Evolutionary conservation across 2,888 invertebrate species (phyloP), one percentile per base, ranked within the genome.

Genomic region (Synergus japonicus): DNA sequence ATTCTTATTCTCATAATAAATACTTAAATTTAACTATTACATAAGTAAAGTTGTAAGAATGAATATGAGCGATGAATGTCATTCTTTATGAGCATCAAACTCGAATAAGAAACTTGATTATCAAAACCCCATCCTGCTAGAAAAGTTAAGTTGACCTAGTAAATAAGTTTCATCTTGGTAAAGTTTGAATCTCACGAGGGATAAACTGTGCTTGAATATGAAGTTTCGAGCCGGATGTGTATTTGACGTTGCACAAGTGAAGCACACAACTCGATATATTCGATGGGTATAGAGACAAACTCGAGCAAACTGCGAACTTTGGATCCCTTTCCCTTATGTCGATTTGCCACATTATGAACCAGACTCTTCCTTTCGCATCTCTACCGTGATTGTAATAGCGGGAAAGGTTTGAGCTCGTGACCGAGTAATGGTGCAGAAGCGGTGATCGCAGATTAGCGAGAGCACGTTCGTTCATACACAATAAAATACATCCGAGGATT

Each of bases 371-470:
- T 81, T 81, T 84, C 81, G 83, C 84, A 79, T 83, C 83, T 78
- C 78, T 73, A 82, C 84, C 86, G 85, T 87, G 83, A 85, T 86
- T 87, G 83, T 86, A 87, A 86, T 85, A 86, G 86, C 85, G 83
- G 84, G 85, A 87, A 86, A 88, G 88, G 86, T 86, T 87, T 82
- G 84, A 81, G 80, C 82, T 88, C 89, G 88, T 89, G 89, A 88
- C 84, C 85, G 81, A 82, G 79, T 86, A 87, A 89, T 88, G 86
- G 80, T 83, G 80, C 85, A 83, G 83, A 84, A 84, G 79, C 84
- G 80, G 76, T 82, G 81, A 83, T 84, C 81, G 81, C 81, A 82
- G 83, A 84, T 84, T 82, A 83, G 81, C 81, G 79, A 77, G 78
- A 81, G 80, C 81, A 82, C 82, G 79, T 77, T 81, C 77, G 69